phyloP scores from a whole-genome alignment of 2,888 invertebrate genomes.

The Galerucella nymphaeae region DNA sequence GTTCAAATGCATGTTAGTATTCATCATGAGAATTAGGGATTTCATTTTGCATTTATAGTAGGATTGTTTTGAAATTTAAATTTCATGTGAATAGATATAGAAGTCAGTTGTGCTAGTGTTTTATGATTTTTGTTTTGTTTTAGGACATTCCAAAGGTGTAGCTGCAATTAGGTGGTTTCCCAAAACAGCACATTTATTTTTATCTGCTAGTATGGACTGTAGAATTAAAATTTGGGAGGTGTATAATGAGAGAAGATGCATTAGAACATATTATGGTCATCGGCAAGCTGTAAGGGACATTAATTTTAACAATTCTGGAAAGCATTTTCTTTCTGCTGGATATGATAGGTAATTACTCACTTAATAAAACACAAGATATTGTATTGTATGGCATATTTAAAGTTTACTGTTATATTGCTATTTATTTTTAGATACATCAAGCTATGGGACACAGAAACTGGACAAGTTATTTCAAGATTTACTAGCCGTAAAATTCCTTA shows the following conservation, averaged over 20 bases:
- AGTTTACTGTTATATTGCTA: slow-evolving; percentile 16
- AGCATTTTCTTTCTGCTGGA: slow-evolving; percentile 94
- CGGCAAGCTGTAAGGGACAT: slow-evolving; percentile 96
- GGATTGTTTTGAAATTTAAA: too few species aligned
- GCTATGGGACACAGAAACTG: slow-evolving; percentile 99
- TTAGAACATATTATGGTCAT: slow-evolving; percentile 96
- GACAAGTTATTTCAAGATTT: slow-evolving; percentile 86
- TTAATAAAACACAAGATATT: too few species aligned
- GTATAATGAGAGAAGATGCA: slow-evolving; percentile 91
- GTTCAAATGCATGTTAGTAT: too few species aligned
- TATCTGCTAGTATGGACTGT: slow-evolving; percentile 97
- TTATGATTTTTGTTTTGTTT: background rate
- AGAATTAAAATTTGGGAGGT: slow-evolving; percentile 99
- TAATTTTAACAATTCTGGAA: slow-evolving; percentile 94
- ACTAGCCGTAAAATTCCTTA: slow-evolving; percentile 97
- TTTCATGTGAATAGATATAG: background rate
- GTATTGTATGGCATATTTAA: background rate
- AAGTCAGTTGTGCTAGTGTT: background rate
- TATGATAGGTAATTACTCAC: slow-evolving; percentile 66
- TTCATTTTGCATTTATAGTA: too few species aligned
- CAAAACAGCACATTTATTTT: slow-evolving; percentile 89
- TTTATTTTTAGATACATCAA: slow-evolving; percentile 80
- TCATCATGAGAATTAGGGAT: too few species aligned
- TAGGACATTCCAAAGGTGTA: slow-evolving; percentile 90
- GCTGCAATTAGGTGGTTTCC: slow-evolving; percentile 97